phyloP scores from a whole-genome alignment of 2,113 vertebrate species.

The Pseudopodoces humilis region DNA sequence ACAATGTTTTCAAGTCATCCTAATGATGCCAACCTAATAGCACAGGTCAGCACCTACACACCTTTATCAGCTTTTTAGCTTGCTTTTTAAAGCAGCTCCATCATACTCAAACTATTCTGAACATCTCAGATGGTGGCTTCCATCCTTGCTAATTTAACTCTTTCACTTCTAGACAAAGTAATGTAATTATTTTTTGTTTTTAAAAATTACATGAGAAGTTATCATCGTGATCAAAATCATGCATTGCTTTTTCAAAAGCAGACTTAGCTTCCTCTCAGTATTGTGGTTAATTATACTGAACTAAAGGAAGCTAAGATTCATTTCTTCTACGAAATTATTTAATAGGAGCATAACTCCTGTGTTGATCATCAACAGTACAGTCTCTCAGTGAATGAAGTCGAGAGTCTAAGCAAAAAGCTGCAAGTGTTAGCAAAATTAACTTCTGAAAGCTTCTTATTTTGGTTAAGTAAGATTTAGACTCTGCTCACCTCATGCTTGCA shows the following conservation, averaged over 20 bases:
- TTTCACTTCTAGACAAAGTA: neutral
- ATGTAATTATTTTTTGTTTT: neutral
- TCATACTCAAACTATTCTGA: neutral
- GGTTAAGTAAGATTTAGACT: neutral
- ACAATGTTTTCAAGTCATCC: neutral
- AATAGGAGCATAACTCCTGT: neutral
- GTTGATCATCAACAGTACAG: neutral
- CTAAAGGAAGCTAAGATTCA: neutral
- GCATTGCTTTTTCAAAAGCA: neutral
- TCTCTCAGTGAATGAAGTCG: neutral
- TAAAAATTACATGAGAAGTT: neutral
- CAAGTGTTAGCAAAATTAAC: conserved; percentile 16
- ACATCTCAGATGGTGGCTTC: neutral
- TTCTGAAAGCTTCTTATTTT: conserved; percentile 35
- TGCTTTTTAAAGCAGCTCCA: neutral
- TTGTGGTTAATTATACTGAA: neutral
- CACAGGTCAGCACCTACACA: neutral
- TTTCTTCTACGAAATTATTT: neutral
- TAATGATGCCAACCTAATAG: neutral
- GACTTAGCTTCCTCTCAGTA: neutral
- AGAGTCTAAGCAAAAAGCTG: neutral
- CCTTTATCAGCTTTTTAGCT: neutral
- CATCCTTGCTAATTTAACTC: neutral
- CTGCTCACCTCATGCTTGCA: neutral
- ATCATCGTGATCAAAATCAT: neutral